Evolutionary conservation across 30 jellyfish, hydroid and myxozoan genomes (phyloP), one percentile per base, ranked within the genome.

Genomic region (Aurelia coerulea): DNA sequence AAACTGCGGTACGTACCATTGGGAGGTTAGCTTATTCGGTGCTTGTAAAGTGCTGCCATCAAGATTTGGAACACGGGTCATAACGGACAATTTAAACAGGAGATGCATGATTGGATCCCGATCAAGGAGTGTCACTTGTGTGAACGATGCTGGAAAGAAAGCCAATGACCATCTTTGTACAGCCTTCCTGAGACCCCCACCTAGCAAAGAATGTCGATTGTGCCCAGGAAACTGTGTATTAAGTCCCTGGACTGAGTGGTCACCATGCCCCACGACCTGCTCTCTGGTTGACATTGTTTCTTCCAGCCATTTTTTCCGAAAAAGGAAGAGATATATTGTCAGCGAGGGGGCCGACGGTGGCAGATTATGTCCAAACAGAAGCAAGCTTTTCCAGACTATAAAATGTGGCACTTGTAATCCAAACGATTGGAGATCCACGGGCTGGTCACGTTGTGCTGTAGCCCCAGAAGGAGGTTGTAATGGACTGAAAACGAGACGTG

Each of bases 211-310:
- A 63, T 88, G 96, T 80, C 88, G 79, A 9, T 41, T 70, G 15
- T 88, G 96, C 53, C 70, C 87, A 1, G 68, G 29, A 49, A 79
- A 88, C 70, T 88, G 96, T 46, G 87, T 70, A 11, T 11, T 78
- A 33, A 88, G 91, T 32, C 87, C 96, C 1, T 88, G 96, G 96
- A 62, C 91, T 8, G 83, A 56, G 49, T 88, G 96, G 96, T 75
- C 87, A 32, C 68, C 51, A 14, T 88, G 96, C 53, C 90, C 96
- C 35, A 41, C 42, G 14, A 66, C 51, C 11, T 88, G 96, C 59
- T 3, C 70, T 19, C 39, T 56, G 60, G 56, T 46, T 46, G 56
- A 46, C 56, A 12, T 23, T 7, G 86, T 39, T 16, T 58, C 58
- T 18, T 5, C 37, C 17, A 64, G 39, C 3, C 81, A 67, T 1